phyloP scores from a whole-genome alignment of 2,888 invertebrate genomes.

The Morpho achilles region DNA sequence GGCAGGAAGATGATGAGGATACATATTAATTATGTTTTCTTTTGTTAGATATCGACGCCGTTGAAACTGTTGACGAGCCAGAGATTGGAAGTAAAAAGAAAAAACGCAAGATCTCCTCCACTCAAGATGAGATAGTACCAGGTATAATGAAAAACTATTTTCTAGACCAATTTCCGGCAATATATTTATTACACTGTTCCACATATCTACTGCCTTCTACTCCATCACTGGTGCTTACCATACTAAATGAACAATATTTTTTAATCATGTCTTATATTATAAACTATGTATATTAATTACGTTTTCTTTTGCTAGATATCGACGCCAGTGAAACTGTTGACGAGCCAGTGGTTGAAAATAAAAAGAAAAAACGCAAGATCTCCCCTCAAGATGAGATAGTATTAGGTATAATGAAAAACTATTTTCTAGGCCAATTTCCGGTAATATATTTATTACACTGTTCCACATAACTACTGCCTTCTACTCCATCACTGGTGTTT shows the following conservation, averaged over 20 bases:
- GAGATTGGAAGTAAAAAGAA: conserved; percentile 16
- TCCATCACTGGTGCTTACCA: no score
- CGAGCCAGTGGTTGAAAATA: conserved; percentile 9
- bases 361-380: conserved; percentile 23
- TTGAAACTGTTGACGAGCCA: conserved; percentile 10
- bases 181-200: background rate
- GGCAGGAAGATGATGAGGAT: no score
- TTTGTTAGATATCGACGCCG: background rate
- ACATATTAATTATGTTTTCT: background rate
- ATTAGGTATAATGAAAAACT: conserved; percentile 3
- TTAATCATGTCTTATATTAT: background rate
- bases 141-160: conserved; percentile 1
- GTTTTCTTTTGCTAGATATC: background rate
- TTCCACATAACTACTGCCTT: no score
- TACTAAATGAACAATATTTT: no score
- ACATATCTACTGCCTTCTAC: no score
- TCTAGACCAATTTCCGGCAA: no score
- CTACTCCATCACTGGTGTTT: no score
- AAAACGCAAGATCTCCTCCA: conserved; percentile 18
- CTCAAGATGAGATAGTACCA: conserved; percentile 5
- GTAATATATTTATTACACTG: background rate
- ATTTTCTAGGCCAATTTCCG: no score
- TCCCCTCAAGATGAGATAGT: conserved; percentile 6
- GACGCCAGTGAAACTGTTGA: conserved; percentile 5
- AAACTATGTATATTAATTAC: background rate